These are phyloP conservation scores for Tetramorium bicarinatum DNA, from an alignment of 2,888 invertebrate genomes.

Conservation along the genomic window DNA sequence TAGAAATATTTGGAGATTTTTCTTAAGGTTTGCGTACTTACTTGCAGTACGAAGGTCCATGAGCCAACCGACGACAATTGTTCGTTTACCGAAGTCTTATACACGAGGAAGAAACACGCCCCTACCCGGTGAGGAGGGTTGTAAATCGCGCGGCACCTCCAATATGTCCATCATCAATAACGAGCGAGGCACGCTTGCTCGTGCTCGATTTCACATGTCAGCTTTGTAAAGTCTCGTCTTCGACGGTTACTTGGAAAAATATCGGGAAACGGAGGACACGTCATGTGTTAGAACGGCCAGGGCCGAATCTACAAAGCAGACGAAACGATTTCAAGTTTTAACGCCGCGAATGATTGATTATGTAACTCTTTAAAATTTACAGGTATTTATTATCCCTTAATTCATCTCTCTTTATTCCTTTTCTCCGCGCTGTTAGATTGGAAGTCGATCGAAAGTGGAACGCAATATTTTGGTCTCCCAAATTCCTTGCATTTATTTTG, in stretches of 20 bases:
- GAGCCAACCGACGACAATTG: slow-evolving; percentile 11
- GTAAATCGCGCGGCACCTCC: slow-evolving; percentile 28
- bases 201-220: slow-evolving; percentile 51
- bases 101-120: slow-evolving; percentile 20
- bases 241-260: slow-evolving; percentile 12
- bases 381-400: neutral
- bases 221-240: slow-evolving; percentile 1
- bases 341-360: neutral
- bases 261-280: slow-evolving; percentile 15
- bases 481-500: neutral
- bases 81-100: slow-evolving; percentile 39
- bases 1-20: slow-evolving; percentile 5
- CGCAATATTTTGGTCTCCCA: neutral
- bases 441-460: neutral
- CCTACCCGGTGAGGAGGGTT: slow-evolving; percentile 26
- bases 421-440: neutral
- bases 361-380: neutral
- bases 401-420: too few species aligned
- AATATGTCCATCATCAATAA: slow-evolving; percentile 40
- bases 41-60: neutral
- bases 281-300: slow-evolving; percentile 9
- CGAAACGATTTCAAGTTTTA: neutral
- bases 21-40: neutral
- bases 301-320: neutral
- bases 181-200: neutral